Evolutionary conservation across 2,113 vertebrate genomes (phyloP).

Genomic region (Coptodon rendalli): DNA sequence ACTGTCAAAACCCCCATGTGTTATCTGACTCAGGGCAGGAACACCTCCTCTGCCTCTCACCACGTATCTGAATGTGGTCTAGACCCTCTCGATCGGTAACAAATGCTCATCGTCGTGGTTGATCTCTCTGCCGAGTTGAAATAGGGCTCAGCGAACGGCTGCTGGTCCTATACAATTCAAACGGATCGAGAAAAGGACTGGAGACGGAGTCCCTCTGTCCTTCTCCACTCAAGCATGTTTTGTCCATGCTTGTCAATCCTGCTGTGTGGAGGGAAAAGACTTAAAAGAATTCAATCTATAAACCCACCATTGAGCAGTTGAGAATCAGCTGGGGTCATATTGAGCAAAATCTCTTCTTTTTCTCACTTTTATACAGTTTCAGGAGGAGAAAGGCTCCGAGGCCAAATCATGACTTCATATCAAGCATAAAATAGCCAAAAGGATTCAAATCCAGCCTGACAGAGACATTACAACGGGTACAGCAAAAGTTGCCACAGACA

Average conservation of each 20-base stretch:
- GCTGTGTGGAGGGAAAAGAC: background rate
- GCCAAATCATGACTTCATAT: background rate
- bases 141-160: background rate
- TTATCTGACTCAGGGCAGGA: background rate
- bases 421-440: background rate
- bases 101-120: constrained; percentile 15
- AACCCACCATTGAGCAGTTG: background rate
- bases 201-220: constrained; percentile 18
- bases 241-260: background rate
- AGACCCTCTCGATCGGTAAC: background rate
- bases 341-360: background rate
- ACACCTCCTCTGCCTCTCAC: background rate
- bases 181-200: background rate
- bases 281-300: background rate
- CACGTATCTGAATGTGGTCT: background rate
- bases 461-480: background rate
- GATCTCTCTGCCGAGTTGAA: background rate
- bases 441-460: background rate
- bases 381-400: background rate
- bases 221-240: constrained; percentile 2
- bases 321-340: background rate
- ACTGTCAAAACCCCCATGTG: background rate
- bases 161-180: background rate
- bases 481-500: background rate
- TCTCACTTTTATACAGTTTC: background rate